Evolutionary conservation across 2,888 invertebrate species (phyloP).

Genomic region (Steinernema scapterisci): DNA sequence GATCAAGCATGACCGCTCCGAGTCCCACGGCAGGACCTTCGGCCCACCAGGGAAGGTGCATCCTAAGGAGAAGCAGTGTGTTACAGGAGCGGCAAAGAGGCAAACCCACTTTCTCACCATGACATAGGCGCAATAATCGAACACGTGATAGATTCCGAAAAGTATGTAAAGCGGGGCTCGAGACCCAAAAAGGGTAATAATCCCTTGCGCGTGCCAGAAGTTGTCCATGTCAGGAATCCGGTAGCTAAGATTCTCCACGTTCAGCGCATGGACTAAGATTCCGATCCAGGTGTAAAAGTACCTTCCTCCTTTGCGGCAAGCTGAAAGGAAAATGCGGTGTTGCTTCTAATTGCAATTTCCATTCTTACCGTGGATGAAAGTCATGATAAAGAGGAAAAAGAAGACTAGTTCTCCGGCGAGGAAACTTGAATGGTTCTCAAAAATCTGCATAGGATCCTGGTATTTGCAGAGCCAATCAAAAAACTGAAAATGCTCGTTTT

Average conservation of each 20-base stretch:
- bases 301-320: slow-evolving; percentile 74
- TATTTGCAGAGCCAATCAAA: slow-evolving; percentile 66
- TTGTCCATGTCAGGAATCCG: slow-evolving; percentile 79
- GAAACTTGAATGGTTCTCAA: slow-evolving; percentile 73
- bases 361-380: slow-evolving; percentile 73
- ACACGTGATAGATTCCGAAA: slow-evolving; percentile 73
- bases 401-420: slow-evolving; percentile 75
- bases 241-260: slow-evolving; percentile 78
- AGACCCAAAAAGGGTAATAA: slow-evolving; percentile 77
- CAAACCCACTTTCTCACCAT: slow-evolving; percentile 65
- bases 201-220: slow-evolving; percentile 80
- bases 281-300: slow-evolving; percentile 79
- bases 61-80: slow-evolving; percentile 63
- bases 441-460: slow-evolving; percentile 58
- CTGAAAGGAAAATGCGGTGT: slow-evolving; percentile 20
- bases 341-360: background rate
- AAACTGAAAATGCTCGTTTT: slow-evolving; percentile 49
- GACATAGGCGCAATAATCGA: slow-evolving; percentile 72
- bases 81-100: slow-evolving; percentile 1
- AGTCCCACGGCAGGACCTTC: slow-evolving; percentile 74
- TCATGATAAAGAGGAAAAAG: slow-evolving; percentile 74
- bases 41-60: slow-evolving; percentile 71
- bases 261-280: slow-evolving; percentile 77
- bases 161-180: slow-evolving; percentile 79
- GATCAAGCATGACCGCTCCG: slow-evolving; percentile 77